Percentiles rank a stretch among this genome's conserved stretches.
Conservation (phyloP, 2,113 vertebrate genomes). For the Delphinapterus leucas region DNA sequence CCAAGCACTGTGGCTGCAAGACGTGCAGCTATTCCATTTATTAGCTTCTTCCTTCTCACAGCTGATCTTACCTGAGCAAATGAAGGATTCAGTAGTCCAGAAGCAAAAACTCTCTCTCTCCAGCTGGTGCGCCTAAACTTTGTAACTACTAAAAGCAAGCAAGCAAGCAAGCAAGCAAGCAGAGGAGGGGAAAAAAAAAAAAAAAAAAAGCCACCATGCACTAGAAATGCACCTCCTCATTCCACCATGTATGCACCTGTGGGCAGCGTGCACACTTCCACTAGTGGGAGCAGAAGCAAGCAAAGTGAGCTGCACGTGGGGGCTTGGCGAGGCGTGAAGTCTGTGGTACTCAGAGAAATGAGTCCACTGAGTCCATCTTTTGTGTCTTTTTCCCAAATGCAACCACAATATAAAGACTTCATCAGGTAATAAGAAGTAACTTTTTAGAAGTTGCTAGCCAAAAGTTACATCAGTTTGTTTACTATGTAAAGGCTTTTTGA, state of each 20-base stretch:
- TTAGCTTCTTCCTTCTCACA: neutral
- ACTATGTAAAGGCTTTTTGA: constrained; percentile 56
- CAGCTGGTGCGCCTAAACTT: neutral
- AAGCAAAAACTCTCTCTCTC: neutral
- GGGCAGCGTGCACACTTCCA: rapidly evolving
- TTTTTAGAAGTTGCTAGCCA: neutral
- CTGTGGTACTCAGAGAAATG: constrained; percentile 9
- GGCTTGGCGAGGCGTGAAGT: neutral
- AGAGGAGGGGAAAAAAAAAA: neutral
- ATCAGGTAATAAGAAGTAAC: constrained; percentile 35
- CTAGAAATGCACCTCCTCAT: neutral
- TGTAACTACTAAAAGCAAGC: neutral
- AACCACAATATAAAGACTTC: constrained; percentile 48
- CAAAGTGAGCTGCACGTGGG: neutral
- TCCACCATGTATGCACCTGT: rapidly evolving
- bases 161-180: neutral
- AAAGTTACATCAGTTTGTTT: constrained; percentile 46
- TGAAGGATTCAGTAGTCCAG: neutral
- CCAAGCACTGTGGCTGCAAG: neutral
- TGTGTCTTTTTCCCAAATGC: constrained; percentile 58
- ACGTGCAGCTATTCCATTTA: neutral
- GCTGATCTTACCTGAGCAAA: neutral
- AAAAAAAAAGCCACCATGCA: rapidly evolving
- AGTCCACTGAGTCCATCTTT: neutral
- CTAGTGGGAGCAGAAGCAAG: neutral